Evolutionary conservation across 2,797 vertebrate species (phyloP), one percentile per base, ranked within the genome.

Genomic region (Trachurus trachurus): DNA sequence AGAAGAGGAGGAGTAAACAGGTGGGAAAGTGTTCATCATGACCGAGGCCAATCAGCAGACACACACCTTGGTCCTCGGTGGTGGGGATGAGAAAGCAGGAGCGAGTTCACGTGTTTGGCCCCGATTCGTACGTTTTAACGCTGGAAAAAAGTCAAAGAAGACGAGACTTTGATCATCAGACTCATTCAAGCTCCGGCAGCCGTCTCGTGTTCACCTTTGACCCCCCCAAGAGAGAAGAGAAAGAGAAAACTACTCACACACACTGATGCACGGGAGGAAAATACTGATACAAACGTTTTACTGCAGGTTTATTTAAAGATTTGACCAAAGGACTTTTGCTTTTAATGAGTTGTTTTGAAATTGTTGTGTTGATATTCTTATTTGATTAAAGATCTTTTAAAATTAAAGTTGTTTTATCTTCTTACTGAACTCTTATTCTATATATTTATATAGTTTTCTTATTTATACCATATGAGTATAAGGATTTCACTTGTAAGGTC

Each of bases 11-110:
- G 37, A 45, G 52, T 17, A 70, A 70, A 86, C 83, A 84, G 81
- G 80, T 85, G 87, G 86, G 74, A 76, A 87, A 86, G 66, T 76
- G 44, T 65, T 71, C 78, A 76, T 53, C 26, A 26, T 26, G 66
- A 63, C 45, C 22, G 40, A 16, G 22, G 50, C 71, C 50, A 75
- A 75, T 81, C 80, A 80, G 78, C 68, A 87, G 81, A 65, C 81
- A 82, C 74, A 84, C 85, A 92, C 85, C 74, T 82, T 71, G 74
- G 71, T 76, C 26, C 26, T 26, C 26, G 26, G 26, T 26, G 26
- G 26, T 26, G 26, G 26, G 72, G 80, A 89, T 79, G 88, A 67
- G 44, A 74, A 80, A 81, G 2, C 39, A 47, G 53, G 65, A 64
- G 17, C 9, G n/a, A 44, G 68, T 80, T 79, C 76, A 83, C 5